phyloP scores from a whole-genome alignment of 2,113 vertebrate genomes.

The Pelodiscus sinensis region DNA sequence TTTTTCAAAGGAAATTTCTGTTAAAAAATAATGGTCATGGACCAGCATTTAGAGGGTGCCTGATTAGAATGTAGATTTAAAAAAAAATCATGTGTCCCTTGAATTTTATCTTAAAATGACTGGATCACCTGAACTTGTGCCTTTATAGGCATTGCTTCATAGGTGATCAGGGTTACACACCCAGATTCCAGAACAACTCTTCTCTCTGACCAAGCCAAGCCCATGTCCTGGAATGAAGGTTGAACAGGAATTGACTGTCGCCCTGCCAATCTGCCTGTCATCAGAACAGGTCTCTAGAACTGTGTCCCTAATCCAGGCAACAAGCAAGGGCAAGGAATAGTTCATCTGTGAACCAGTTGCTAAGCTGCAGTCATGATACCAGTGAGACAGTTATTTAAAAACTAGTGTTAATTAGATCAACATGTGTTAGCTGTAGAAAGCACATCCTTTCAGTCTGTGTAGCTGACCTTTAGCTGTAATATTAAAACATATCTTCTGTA shows the following conservation, averaged over 20 bases:
- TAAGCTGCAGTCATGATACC: background rate
- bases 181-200: background rate
- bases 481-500: background rate
- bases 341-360: background rate
- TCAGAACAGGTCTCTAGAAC: accelerated
- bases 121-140: accelerated
- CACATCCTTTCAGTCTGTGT: background rate
- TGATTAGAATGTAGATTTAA: background rate
- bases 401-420: background rate
- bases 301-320: background rate
- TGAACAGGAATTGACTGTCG: background rate
- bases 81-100: background rate
- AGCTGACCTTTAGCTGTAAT: background rate
- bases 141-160: accelerated
- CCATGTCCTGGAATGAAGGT: background rate
- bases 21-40: background rate
- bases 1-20: background rate
- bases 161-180: background rate
- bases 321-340: slow-evolving; percentile 3
- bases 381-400: slow-evolving; percentile 37
- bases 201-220: background rate
- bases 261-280: background rate
- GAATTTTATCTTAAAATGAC: accelerated
- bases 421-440: background rate
- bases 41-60: background rate